phyloP scores from a whole-genome alignment of 2,888 invertebrate species.

The Aethes cnicana region DNA sequence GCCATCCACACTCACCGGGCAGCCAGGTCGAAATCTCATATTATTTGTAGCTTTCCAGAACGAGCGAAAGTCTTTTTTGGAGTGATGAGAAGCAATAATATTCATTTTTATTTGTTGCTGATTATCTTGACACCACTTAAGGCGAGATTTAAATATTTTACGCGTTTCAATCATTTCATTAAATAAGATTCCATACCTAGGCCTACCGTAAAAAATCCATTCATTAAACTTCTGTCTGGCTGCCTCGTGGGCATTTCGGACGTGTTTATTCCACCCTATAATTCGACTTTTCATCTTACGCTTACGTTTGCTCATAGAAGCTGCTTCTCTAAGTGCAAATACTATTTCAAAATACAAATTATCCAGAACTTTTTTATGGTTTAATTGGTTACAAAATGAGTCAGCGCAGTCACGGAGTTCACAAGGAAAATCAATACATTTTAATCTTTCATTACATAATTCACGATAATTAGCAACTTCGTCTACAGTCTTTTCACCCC shows the following conservation, averaged over 20 bases:
- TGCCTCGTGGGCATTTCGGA: background rate
- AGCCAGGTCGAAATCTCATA: background rate
- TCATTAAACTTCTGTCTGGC: background rate
- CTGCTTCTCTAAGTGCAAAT: background rate
- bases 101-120: background rate
- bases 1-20: background rate
- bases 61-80: background rate
- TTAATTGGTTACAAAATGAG: background rate
- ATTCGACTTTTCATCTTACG: background rate
- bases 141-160: too few species aligned
- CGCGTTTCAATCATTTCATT: constrained; percentile 1
- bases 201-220: background rate
- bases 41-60: background rate
- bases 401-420: background rate
- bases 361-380: background rate
- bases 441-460: background rate
- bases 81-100: constrained; percentile 1
- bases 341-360: background rate
- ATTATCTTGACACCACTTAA: constrained; percentile 1
- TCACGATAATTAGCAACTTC: background rate
- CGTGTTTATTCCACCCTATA: constrained; percentile 1
- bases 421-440: background rate
- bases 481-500: background rate
- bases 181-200: background rate
- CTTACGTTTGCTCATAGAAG: background rate